A percentile compares a stretch with the other conserved stretches of the same genome.
Evolutionary conservation across 2,797 vertebrate species (phyloP).

Genomic region (Menidia menidia): DNA sequence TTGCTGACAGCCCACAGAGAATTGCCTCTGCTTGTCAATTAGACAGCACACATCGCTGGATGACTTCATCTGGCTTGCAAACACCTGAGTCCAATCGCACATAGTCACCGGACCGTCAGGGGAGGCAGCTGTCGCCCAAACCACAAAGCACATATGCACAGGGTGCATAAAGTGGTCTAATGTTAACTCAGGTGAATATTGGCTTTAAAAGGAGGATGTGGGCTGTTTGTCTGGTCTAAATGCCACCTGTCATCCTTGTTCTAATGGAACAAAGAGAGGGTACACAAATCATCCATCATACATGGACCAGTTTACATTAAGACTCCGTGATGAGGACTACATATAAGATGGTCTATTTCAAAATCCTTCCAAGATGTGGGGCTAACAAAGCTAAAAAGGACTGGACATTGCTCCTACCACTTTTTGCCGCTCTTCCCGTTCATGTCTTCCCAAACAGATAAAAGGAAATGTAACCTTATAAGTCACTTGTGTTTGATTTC

Average conservation of each 20-base stretch:
- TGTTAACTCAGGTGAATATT: slow-evolving; percentile 83
- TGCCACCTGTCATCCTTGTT: slow-evolving; percentile 87
- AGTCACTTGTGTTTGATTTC: slow-evolving; percentile 15
- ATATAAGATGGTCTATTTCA: background rate
- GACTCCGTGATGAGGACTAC: slow-evolving; percentile 21
- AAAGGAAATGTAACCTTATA: background rate
- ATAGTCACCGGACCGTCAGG: slow-evolving; percentile 51
- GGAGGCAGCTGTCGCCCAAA: slow-evolving; percentile 69
- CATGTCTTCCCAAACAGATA: slow-evolving; percentile 6
- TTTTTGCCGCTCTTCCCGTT: slow-evolving; percentile 2
- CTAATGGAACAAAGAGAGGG: slow-evolving; percentile 65
- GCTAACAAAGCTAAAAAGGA: background rate
- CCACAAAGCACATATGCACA: slow-evolving; percentile 48
- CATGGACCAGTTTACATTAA: slow-evolving; percentile 37
- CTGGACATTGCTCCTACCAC: slow-evolving; percentile 1
- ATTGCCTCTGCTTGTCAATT: slow-evolving; percentile 78
- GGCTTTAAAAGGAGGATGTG: slow-evolving; percentile 83
- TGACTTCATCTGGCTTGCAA: slow-evolving; percentile 73
- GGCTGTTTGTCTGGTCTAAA: slow-evolving; percentile 84
- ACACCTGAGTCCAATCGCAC: slow-evolving; percentile 73
- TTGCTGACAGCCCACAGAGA: slow-evolving; percentile 64
- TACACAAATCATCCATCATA: slow-evolving; percentile 39
- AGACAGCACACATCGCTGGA: slow-evolving; percentile 62
- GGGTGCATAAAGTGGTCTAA: slow-evolving; percentile 53
- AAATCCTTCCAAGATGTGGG: background rate